These are phyloP conservation scores for Diploptera punctata DNA, from an alignment of 2,888 invertebrate species.

Conservation along the genomic window DNA sequence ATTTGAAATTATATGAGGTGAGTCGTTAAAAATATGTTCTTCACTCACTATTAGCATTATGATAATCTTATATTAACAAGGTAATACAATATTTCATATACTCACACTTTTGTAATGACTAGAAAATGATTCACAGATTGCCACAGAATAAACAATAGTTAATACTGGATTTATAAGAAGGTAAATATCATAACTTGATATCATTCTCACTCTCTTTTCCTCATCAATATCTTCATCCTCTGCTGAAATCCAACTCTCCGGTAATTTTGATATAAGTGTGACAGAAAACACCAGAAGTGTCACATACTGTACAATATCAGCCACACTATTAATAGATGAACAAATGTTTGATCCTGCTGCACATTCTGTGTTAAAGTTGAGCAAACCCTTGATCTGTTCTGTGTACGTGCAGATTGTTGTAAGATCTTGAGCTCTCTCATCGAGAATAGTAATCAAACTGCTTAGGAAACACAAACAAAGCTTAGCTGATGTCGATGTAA, in stretches of 20 bases:
- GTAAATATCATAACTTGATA: neutral
- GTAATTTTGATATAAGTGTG: slow-evolving; percentile 8
- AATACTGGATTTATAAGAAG: neutral
- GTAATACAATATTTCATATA: no score
- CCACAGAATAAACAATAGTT: neutral
- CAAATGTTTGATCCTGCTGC: no score
- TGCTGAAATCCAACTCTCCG: neutral
- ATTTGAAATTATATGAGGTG: no score
- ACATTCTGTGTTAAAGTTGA: neutral
- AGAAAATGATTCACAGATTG: neutral
- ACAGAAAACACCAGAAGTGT: neutral
- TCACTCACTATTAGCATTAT: no score
- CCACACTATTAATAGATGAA: no score
- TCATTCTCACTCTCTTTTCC: neutral
- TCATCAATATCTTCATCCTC: neutral
- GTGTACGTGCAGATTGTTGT: neutral
- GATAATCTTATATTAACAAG: no score
- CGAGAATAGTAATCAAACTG: neutral
- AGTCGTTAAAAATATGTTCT: no score
- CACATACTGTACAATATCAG: neutral
- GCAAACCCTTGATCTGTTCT: neutral
- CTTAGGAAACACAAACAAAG: slow-evolving; percentile 17
- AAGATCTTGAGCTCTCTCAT: neutral
- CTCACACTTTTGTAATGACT: slow-evolving; percentile 8
- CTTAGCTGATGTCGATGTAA: neutral